phyloP scores from a whole-genome alignment of 2,888 invertebrate species.

The Petrolisthes manimaculis region DNA sequence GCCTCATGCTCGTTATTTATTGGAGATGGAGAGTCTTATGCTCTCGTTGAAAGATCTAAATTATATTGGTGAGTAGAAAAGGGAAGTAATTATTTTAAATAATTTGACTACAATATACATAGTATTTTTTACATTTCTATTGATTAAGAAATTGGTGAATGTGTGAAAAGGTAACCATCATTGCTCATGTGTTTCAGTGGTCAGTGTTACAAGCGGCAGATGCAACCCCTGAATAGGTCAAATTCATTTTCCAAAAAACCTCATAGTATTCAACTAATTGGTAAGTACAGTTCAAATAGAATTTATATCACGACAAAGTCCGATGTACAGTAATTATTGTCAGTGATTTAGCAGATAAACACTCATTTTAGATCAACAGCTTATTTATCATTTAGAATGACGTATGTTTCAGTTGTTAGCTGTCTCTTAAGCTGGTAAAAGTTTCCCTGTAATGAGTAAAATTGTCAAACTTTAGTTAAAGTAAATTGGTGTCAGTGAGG shows the following conservation, averaged over 20 bases:
- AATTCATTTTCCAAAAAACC: slow-evolving; percentile 52
- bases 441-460: no score
- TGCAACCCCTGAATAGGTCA: slow-evolving; percentile 59
- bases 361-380: no score
- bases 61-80: slow-evolving; percentile 80
- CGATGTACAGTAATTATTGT: no score
- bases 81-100: not conserved
- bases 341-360: no score
- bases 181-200: slow-evolving; percentile 41
- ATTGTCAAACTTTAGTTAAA: no score
- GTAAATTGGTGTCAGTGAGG: no score
- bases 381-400: no score
- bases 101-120: not conserved
- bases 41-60: slow-evolving; percentile 88
- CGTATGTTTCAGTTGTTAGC: no score
- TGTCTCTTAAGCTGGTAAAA: no score
- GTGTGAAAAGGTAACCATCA: slow-evolving; percentile 5
- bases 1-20: slow-evolving; percentile 84
- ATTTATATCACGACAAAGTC: no score
- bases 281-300: slow-evolving; percentile 20
- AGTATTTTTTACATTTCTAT: not conserved
- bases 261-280: slow-evolving; percentile 62
- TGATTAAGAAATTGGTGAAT: not conserved
- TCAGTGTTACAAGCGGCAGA: slow-evolving; percentile 60
- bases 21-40: slow-evolving; percentile 93